Percentiles rank a stretch among this genome's conserved stretches.
phyloP scores from a whole-genome alignment of 2,888 invertebrate genomes.

The Venustoraphidia nigricollis region DNA sequence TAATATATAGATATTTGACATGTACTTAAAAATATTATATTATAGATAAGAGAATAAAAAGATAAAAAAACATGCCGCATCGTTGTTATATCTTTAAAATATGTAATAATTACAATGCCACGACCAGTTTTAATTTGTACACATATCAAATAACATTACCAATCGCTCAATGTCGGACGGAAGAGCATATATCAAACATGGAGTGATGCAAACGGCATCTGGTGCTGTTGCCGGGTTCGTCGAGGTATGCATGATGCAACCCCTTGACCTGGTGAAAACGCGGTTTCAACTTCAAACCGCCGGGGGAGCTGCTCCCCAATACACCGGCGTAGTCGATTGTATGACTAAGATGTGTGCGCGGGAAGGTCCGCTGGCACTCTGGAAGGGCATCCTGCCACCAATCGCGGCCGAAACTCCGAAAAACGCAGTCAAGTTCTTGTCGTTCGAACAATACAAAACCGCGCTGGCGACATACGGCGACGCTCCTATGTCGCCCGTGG shows the following conservation, averaged over 20 bases:
- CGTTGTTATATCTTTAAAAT: too few species aligned
- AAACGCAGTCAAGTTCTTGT: conserved; percentile 48
- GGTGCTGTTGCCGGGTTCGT: conserved; percentile 46
- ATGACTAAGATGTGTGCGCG: conserved; percentile 38
- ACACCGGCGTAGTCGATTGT: conserved; percentile 40
- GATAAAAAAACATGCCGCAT: too few species aligned
- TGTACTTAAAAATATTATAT: too few species aligned
- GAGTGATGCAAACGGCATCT: conserved; percentile 14
- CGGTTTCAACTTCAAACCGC: conserved; percentile 41
- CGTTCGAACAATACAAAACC: conserved; percentile 46
- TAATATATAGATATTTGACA: too few species aligned
- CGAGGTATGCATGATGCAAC: conserved; percentile 51
- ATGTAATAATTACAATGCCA: too few species aligned
- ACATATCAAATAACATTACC: too few species aligned
- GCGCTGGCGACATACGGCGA: not conserved
- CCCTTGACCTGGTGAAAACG: conserved; percentile 48
- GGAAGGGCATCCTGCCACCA: conserved; percentile 49
- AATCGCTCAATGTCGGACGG: too few species aligned
- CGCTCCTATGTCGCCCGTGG: conserved; percentile 28
- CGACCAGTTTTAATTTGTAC: too few species aligned
- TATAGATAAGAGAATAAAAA: too few species aligned
- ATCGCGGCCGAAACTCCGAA: conserved; percentile 50
- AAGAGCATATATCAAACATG: too few species aligned
- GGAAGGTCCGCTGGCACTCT: conserved; percentile 40
- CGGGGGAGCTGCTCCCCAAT: conserved; percentile 18